Conservation (phyloP, 2,888 invertebrate genomes). For the Trichogramma evanescens region DNA sequence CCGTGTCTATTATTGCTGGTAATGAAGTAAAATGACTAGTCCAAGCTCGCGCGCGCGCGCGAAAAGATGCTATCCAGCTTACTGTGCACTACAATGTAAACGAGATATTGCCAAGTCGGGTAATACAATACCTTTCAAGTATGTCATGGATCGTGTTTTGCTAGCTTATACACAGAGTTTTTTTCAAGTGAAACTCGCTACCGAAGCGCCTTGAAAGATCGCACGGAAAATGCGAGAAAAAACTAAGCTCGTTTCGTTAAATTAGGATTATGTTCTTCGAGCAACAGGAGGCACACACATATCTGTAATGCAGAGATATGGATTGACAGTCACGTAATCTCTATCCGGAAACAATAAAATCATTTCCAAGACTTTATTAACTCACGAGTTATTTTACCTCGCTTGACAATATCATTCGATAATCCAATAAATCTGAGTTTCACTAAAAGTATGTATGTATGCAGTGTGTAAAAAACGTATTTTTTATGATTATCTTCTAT, state of each 20-base stretch:
- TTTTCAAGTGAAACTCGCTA: constrained; percentile 16
- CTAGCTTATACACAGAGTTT: constrained; percentile 16
- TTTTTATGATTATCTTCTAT: too few species aligned
- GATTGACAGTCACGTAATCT: constrained; percentile 10
- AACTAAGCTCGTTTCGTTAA: background rate
- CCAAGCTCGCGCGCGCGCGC: constrained; percentile 3
- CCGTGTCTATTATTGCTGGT: constrained; percentile 22
- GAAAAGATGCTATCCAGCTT: background rate
- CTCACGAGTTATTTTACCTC: constrained; percentile 13
- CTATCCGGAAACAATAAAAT: constrained; percentile 14
- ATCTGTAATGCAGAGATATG: too few species aligned
- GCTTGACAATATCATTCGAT: background rate
- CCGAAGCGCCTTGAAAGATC: constrained; percentile 16
- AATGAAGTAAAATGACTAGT: constrained; percentile 25
- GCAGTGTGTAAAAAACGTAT: too few species aligned
- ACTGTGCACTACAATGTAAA: background rate
- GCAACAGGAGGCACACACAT: background rate
- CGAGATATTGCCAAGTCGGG: constrained; percentile 8
- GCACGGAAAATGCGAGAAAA: constrained; percentile 12
- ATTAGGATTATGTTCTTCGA: background rate
- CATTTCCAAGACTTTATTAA: constrained; percentile 13
- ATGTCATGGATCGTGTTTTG: constrained; percentile 27
- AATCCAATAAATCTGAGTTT: constrained; percentile 6
- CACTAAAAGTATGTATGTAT: background rate
- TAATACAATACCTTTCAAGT: constrained; percentile 24